A percentile compares a stretch with the other conserved stretches of the same genome.
These are phyloP conservation scores for Orthonychiurus folsomi DNA, from an alignment of 2,888 invertebrate species.

Conservation along the genomic window DNA sequence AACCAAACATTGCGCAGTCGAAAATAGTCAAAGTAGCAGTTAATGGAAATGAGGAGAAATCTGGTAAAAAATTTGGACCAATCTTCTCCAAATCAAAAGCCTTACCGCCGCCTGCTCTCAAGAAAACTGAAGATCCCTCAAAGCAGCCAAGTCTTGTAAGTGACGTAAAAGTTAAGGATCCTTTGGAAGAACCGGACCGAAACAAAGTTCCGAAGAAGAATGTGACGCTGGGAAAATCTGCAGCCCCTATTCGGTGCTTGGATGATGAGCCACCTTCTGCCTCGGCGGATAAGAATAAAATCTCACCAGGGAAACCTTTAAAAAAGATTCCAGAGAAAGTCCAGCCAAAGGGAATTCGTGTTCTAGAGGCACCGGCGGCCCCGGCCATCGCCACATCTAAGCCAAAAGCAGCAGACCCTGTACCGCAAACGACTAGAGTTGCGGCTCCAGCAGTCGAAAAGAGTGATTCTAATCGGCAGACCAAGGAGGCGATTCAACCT, in stretches of 20 bases:
- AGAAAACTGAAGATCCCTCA: background rate
- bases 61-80: no score
- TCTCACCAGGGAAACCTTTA: conserved; percentile 42
- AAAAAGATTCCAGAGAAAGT: conserved; percentile 19
- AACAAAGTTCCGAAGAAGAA: no score
- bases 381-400: conserved; percentile 16
- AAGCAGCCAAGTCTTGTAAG: background rate
- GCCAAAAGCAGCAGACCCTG: conserved; percentile 34
- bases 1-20: no score
- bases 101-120: background rate
- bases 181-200: no score
- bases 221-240: no score
- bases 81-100: no score
- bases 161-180: background rate
- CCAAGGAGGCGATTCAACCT: conserved; percentile 17
- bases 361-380: conserved; percentile 6
- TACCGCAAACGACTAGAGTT: conserved; percentile 14
- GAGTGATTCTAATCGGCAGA: background rate
- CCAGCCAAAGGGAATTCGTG: background rate
- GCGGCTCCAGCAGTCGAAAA: no score
- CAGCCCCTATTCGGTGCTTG: conserved; percentile 42
- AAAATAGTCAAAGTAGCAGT: no score
- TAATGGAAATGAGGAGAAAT: no score
- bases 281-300: conserved; percentile 41
- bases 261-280: conserved; percentile 53